Conservation (phyloP, 1,140 invertebrate genomes). For the Goniozus legneri region DNA sequence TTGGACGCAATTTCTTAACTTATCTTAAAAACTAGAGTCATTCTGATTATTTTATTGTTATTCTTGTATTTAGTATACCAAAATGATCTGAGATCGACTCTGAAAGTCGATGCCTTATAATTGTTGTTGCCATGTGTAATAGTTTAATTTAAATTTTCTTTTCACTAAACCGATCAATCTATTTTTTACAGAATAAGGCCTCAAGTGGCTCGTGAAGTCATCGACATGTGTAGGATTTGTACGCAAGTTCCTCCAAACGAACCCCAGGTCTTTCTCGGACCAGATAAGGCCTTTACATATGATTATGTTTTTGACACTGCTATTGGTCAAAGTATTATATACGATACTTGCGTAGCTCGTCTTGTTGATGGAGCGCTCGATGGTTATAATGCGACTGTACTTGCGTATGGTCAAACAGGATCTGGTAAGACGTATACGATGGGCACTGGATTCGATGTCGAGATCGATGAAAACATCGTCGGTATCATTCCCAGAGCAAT, state of each 20-base stretch:
- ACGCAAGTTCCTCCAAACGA: slow-evolving; percentile 83
- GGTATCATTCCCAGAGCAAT: slow-evolving; percentile 95
- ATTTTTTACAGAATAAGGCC: slow-evolving; percentile 80
- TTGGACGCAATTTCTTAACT: no score
- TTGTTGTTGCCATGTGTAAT: background rate
- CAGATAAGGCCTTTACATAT: slow-evolving; percentile 95
- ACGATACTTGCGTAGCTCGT: slow-evolving; percentile 78
- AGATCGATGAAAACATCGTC: slow-evolving; percentile 58
- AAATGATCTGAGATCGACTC: no score
- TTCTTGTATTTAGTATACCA: no score
- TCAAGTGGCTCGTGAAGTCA: slow-evolving; percentile 85
- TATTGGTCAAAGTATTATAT: slow-evolving; percentile 77
- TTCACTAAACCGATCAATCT: no score
- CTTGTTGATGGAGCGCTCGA: slow-evolving; percentile 86
- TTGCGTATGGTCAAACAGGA: slow-evolving; percentile 96
- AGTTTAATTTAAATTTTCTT: slow-evolving; percentile 1
- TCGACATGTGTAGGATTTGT: slow-evolving; percentile 93
- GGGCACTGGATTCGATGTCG: slow-evolving; percentile 95
- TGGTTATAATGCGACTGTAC: slow-evolving; percentile 92
- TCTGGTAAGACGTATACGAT: slow-evolving; percentile 98
- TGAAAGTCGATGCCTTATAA: no score
- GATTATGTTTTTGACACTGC: slow-evolving; percentile 90
- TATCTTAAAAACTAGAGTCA: no score
- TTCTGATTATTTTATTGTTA: no score
- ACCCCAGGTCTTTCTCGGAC: slow-evolving; percentile 88